A percentile compares a stretch with the other conserved stretches of the same genome.
Evolutionary conservation across 2,113 vertebrate species (phyloP).

Genomic region (Chamaetylas fuelleborni): DNA sequence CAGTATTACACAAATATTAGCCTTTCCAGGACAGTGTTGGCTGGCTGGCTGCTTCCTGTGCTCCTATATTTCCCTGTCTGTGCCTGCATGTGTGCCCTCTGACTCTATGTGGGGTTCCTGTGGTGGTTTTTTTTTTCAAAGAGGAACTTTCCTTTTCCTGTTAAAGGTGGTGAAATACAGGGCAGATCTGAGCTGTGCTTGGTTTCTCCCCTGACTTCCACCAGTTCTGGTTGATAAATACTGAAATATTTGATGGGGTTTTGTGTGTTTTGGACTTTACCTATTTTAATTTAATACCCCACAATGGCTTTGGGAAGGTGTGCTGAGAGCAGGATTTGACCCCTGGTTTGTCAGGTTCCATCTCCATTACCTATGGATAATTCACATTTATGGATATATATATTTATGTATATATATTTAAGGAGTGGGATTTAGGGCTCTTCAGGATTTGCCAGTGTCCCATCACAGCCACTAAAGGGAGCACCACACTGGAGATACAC

Average conservation of each 20-base stretch:
- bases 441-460: neutral
- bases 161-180: neutral
- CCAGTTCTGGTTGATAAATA: neutral
- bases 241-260: neutral
- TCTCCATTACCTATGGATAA: neutral
- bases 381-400: neutral
- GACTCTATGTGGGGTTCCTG: neutral
- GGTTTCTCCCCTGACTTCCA: neutral
- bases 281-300: neutral
- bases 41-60: neutral
- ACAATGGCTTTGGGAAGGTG: neutral
- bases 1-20: neutral
- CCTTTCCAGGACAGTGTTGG: neutral
- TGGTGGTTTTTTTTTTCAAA: neutral
- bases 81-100: neutral
- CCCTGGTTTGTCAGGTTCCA: neutral
- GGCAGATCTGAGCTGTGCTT: neutral
- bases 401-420: no score
- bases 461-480: neutral
- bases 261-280: neutral
- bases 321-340: neutral
- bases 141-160: neutral
- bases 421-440: neutral
- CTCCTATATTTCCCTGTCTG: neutral
- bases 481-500: accelerated